A percentile compares a stretch with the other conserved stretches of the same genome.
These are phyloP conservation scores for Tauraco hartlaubi DNA, from an alignment of 2,797 vertebrate species.

Conservation along the genomic window DNA sequence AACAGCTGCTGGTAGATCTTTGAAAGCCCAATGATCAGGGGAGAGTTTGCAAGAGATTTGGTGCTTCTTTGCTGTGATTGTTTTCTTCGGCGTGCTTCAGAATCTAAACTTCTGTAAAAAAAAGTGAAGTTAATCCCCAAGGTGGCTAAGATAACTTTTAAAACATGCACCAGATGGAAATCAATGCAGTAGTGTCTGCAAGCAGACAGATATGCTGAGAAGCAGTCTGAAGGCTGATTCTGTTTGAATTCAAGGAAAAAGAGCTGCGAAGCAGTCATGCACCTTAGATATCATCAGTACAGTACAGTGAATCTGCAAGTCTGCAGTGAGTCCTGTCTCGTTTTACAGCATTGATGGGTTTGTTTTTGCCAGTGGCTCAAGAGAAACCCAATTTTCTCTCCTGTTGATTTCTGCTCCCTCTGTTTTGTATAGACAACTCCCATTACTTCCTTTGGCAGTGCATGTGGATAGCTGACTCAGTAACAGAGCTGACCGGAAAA, in stretches of 20 bases:
- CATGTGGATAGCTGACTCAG: neutral
- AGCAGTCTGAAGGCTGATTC: neutral
- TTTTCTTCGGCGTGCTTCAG: neutral
- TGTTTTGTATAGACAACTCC: conserved; percentile 23
- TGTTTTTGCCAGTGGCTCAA: conserved; percentile 11
- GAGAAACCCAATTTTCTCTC: conserved; percentile 31
- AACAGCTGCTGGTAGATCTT: conserved; percentile 59
- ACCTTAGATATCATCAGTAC: neutral
- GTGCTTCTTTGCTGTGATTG: conserved; percentile 51
- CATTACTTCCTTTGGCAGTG: conserved; percentile 37
- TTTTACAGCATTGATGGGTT: neutral
- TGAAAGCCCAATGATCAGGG: conserved; percentile 22
- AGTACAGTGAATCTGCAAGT: neutral
- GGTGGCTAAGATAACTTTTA: conserved; percentile 5
- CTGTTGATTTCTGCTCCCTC: conserved; percentile 32
- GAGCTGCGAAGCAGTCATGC: neutral
- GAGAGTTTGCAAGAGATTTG: conserved; percentile 16
- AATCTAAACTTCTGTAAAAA: neutral
- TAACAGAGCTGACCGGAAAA: neutral
- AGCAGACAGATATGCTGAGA: neutral
- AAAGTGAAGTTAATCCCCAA: neutral
- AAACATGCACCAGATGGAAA: conserved; percentile 37
- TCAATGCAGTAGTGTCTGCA: conserved; percentile 42
- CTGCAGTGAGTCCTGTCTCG: neutral
- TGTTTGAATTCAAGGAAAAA: conserved; percentile 3